Conservation (phyloP, 2,888 invertebrate species). For the Dicyrtomina minuta region DNA sequence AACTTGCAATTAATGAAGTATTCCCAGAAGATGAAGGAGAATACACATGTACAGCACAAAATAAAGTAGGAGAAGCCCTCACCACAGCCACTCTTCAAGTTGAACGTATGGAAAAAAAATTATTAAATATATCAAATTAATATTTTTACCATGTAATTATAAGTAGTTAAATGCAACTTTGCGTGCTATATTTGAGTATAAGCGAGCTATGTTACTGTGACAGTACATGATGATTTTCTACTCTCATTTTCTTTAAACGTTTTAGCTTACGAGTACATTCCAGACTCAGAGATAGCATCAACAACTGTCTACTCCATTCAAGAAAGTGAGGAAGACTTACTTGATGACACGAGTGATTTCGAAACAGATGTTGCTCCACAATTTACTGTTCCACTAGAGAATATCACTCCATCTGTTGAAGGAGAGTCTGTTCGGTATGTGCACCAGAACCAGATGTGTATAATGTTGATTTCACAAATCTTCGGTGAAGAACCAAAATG, state of each 20-base stretch:
- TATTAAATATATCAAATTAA: too few relatives aligned
- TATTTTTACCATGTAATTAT: too few relatives aligned
- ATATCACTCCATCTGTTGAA: slow-evolving; percentile 38
- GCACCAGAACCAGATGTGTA: background rate
- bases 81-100: slow-evolving; percentile 75
- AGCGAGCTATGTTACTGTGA: background rate
- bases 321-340: slow-evolving; percentile 78
- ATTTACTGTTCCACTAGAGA: slow-evolving; percentile 35
- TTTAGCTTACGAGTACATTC: slow-evolving; percentile 88
- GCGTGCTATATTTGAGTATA: too few relatives aligned
- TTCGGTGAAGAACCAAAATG: background rate
- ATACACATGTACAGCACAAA: slow-evolving; percentile 79
- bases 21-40: slow-evolving; percentile 87
- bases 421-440: slow-evolving; percentile 40
- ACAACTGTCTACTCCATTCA: slow-evolving; percentile 59
- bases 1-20: slow-evolving; percentile 79
- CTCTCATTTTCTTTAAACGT: slow-evolving; percentile 42
- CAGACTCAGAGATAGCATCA: slow-evolving; percentile 78
- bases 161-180: too few relatives aligned
- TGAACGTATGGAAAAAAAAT: slow-evolving; percentile 66
- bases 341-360: slow-evolving; percentile 58
- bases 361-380: slow-evolving; percentile 35
- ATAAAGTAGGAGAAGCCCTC: slow-evolving; percentile 78
- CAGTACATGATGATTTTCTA: background rate
- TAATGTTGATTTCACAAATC: background rate